Percentiles rank a stretch among this genome's conserved stretches.
phyloP scores from a whole-genome alignment of 2,888 invertebrate species.

The Eurois occulta region DNA sequence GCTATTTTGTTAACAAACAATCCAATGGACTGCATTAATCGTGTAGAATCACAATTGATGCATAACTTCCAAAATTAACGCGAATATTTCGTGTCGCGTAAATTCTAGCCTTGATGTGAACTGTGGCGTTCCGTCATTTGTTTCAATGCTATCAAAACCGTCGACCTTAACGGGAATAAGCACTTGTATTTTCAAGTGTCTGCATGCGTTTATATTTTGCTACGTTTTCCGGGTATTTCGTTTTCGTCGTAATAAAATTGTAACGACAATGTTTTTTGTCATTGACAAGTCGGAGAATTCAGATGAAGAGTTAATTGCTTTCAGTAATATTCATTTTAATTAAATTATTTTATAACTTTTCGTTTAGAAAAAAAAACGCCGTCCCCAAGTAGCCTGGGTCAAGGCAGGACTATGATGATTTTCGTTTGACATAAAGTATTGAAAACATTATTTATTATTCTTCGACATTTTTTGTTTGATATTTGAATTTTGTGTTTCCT shows the following conservation, averaged over 20 bases:
- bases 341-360: background rate
- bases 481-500: background rate
- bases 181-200: background rate
- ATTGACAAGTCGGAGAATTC: background rate
- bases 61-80: conserved; percentile 30
- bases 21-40: conserved; percentile 55
- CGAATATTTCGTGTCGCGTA: conserved; percentile 20
- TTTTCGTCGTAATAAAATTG: conserved; percentile 11
- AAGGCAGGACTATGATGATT: background rate
- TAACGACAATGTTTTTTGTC: background rate
- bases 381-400: background rate
- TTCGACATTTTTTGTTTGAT: background rate
- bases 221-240: background rate
- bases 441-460: background rate
- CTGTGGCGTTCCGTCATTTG: conserved; percentile 17
- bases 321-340: background rate
- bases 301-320: background rate
- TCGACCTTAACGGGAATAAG: conserved; percentile 1
- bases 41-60: conserved; percentile 36
- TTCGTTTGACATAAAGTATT: background rate
- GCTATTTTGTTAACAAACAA: conserved; percentile 36
- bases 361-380: background rate
- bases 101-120: conserved; percentile 15
- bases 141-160: conserved; percentile 10
- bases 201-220: background rate